Percentiles rank a stretch among this genome's conserved stretches.
These are phyloP conservation scores for Aphaenogaster floridana DNA, from an alignment of 1,140 invertebrate species.

Conservation along the genomic window DNA sequence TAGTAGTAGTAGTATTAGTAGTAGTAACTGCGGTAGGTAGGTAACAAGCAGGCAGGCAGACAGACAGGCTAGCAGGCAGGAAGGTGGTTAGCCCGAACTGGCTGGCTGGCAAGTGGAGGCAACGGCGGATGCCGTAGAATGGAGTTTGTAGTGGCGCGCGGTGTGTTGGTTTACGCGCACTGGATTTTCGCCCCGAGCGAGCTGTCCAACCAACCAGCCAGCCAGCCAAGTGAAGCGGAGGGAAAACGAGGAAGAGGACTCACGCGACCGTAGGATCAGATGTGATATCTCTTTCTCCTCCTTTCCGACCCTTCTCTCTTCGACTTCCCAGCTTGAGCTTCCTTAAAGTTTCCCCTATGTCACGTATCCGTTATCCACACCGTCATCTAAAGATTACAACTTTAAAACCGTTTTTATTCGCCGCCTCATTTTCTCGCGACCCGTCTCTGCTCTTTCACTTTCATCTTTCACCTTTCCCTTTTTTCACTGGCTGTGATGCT, in stretches of 20 bases:
- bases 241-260: constrained; percentile 59
- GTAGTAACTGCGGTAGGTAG: constrained; percentile 52
- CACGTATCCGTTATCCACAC: constrained; percentile 38
- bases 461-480: neutral
- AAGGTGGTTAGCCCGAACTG: constrained; percentile 54
- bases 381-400: constrained; percentile 44
- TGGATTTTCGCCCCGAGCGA: constrained; percentile 74
- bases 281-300: constrained; percentile 71
- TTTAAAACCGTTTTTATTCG: constrained; percentile 69
- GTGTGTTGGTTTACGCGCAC: constrained; percentile 69
- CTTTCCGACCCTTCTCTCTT: neutral
- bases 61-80: constrained; percentile 58
- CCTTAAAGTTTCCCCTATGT: constrained; percentile 10
- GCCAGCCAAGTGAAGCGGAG: constrained; percentile 43
- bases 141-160: constrained; percentile 67
- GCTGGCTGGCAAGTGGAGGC: constrained; percentile 51
- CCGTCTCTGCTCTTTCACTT: constrained; percentile 23
- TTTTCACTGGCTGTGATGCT: neutral
- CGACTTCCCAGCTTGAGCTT: neutral
- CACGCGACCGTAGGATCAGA: constrained; percentile 69
- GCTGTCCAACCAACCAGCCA: constrained; percentile 65
- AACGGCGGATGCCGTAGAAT: constrained; percentile 54
- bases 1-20: constrained; percentile 36
- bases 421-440: constrained; percentile 1
- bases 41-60: constrained; percentile 39